Base-by-base conservation (phyloP, 2,797 vertebrate species). In the Acrossocheilus fasciatus region DNA sequence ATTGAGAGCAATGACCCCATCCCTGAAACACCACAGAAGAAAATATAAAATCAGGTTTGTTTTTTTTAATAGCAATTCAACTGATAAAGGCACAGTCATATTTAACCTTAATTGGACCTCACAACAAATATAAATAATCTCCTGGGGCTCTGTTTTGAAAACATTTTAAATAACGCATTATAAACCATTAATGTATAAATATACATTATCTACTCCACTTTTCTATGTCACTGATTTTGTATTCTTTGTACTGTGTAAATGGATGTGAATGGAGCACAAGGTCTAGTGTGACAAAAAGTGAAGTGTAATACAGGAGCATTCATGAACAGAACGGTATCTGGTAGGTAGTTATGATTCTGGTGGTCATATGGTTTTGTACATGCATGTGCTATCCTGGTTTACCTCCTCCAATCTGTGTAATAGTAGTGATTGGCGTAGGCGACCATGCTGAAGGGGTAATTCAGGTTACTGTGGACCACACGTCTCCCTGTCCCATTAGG, bases 371-470 rank as follows among this genome's bases (percentile, higher is more conserved):
- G 12, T 41, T 23, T 62, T 26, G 52, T 39, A 59, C 18, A 54
- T 36, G 20, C 81, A 70, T 18, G 45, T 39, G 74, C 6, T 77
- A 6, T 52, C 36, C 17, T 41, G 26, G 52, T 75, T 74, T 78
- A 90, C 98, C 98, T 96, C 91, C 98, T 97, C 98, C 98, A 99
- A 94, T 99, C 98, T 0, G 98, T 98, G 95, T 97, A 97, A 86
- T 98, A 99, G 96, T 98, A 99, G 94, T 99, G 97, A 86, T 95
- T 95, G 89, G 95, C 93, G 0, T 97, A 97, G 89, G 95, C 96
- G 30, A 98, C 90, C 86, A 99, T 93, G 92, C 97, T 97, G 95
- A 99, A 99, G 4, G 98, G 98, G 90, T 99, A 98, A 93, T 97
- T 98, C 91, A 99, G 96, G 91, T 94, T 95, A 81, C 94, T 92